Percentiles rank a stretch among this genome's conserved stretches.
phyloP scores from a whole-genome alignment of 2,113 vertebrate species.

The Gallinago jamesoni region DNA sequence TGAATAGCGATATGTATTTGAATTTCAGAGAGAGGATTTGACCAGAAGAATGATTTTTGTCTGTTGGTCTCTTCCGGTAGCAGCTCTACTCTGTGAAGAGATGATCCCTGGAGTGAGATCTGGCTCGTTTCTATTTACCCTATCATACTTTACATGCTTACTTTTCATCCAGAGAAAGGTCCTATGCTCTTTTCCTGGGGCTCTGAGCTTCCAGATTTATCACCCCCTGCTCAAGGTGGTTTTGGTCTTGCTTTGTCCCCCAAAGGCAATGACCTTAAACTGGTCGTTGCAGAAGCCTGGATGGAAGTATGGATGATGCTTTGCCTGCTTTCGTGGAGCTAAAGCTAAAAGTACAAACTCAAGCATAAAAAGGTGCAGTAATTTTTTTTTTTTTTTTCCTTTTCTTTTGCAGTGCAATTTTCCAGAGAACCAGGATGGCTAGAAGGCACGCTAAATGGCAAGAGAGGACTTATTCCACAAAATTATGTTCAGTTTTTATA shows the following conservation, averaged over 20 bases:
- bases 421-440: conserved; percentile 97
- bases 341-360: neutral
- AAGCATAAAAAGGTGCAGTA: neutral
- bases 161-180: neutral
- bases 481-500: conserved; percentile 97
- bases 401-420: conserved; percentile 76
- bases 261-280: neutral
- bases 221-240: neutral
- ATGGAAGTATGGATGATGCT: neutral
- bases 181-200: neutral
- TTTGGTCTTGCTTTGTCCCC: neutral
- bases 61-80: neutral
- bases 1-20: neutral
- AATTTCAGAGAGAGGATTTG: neutral
- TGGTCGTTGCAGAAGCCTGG: neutral
- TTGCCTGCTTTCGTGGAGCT: neutral
- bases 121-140: neutral
- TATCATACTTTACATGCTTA: neutral
- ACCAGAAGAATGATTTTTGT: neutral
- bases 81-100: neutral
- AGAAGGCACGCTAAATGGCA: conserved; percentile 94
- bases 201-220: neutral
- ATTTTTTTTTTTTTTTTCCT: neutral
- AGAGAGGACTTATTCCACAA: conserved; percentile 94
- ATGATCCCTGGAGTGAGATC: neutral